Base-by-base conservation (phyloP, 2,113 vertebrate species). In the Falcunculus frontatus region DNA sequence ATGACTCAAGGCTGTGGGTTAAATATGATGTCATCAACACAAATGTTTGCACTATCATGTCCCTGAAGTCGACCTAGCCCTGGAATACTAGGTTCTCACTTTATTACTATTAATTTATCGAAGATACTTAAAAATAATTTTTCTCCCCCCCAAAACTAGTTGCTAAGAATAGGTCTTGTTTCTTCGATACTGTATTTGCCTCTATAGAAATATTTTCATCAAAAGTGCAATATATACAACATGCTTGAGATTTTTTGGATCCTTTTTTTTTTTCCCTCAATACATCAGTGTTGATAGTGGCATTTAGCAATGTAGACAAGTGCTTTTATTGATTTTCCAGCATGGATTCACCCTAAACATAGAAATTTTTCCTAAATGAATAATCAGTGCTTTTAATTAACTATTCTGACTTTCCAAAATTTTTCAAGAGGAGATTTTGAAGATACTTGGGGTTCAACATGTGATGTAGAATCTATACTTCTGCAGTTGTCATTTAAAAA, bases 121-220 rank as follows among this genome's bases (percentile, higher is more conserved):
- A 77, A 77, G 14, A n/a, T 44, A 44, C 22, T 80, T 68, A 19
- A 60, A 53, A 70, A 56, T 2, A 0, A 6, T 47, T 76, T 87
- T 63, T 55, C 11, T 50, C 7, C 5, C 2, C 7, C 3, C 3
- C 1, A 2, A 21, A 39, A 70, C 52, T 7, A 39, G 3, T 30
- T 68, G 16, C 17, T 49, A 73, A 53, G 25, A 80, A 37, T 7
- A 26, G 0, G 5, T 44, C 0, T 21, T 85, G 82, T 67, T 44
- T 47, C 20, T 70, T 10, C 10, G 69, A 3, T 44, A 7, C 3
- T 26, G 3, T 49, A 9, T 35, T 78, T 75, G 5, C 5, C 10
- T 50, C 7, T 21, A 20, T 30, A 47, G 22, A 65, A 78, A 9
- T 69, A 65, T 70, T 60, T 73, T 47, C 1, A 2, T 60, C 59